Evolutionary conservation across 2,797 vertebrate genomes (phyloP).

Genomic region (Oreortyx pictus): DNA sequence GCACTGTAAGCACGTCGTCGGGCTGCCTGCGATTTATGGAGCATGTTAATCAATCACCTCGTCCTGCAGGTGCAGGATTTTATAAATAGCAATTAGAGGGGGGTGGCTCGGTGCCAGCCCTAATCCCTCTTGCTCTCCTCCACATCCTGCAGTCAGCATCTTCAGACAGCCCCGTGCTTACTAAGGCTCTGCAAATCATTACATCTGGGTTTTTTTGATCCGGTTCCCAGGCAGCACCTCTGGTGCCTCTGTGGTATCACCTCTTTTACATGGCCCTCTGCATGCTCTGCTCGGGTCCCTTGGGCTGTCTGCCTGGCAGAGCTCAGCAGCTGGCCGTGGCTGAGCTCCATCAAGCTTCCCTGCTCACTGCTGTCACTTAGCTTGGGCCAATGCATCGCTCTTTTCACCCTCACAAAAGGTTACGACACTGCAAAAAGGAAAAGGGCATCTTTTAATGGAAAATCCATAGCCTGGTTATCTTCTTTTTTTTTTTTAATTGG

Average conservation of each 20-base stretch:
- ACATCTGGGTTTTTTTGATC: background rate
- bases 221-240: background rate
- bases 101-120: conserved; percentile 33
- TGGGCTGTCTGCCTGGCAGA: background rate
- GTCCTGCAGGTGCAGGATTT: conserved; percentile 66
- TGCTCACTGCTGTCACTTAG: background rate
- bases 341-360: background rate
- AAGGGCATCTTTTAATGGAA: background rate
- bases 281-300: background rate
- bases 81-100: conserved; percentile 44
- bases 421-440: background rate
- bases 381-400: background rate
- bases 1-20: background rate
- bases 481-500: no score
- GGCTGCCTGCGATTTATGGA: conserved; percentile 45
- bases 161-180: conserved; percentile 23
- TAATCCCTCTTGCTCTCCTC: background rate
- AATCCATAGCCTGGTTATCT: background rate
- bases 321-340: rapidly evolving
- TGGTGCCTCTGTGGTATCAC: background rate
- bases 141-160: conserved; percentile 47
- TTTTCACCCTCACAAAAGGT: background rate
- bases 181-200: background rate
- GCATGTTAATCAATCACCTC: conserved; percentile 57
- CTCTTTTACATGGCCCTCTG: background rate